phyloP scores from a whole-genome alignment of 92 coral and sea anemone genomes.

The Umimayanthus chanpuru region DNA sequence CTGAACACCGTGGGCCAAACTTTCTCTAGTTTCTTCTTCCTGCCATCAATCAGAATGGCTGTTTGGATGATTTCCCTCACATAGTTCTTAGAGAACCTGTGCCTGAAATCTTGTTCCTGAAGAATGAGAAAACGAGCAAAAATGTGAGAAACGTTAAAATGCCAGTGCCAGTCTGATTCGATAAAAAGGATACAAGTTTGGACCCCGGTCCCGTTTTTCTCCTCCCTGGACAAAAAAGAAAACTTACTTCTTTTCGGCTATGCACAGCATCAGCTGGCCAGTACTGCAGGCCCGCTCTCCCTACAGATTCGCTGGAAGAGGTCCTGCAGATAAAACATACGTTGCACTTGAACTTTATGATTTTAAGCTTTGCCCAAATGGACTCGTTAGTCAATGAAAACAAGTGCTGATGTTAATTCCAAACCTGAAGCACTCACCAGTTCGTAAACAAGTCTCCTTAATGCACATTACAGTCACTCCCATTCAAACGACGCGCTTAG shows the following conservation, averaged over 20 bases:
- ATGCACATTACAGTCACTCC: too few relatives aligned
- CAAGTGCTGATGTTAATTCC: not conserved
- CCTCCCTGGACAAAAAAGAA: not conserved
- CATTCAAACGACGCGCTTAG: too few relatives aligned
- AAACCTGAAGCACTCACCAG: too few relatives aligned
- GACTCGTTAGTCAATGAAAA: not conserved
- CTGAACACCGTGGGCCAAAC: conserved; percentile 74
- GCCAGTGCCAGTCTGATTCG: not conserved
- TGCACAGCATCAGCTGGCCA: conserved; percentile 68
- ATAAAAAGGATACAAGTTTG: too few relatives aligned
- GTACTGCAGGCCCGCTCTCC: conserved; percentile 94
- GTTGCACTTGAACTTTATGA: not conserved
- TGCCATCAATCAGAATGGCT: conserved; percentile 72
- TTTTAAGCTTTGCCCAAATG: not conserved
- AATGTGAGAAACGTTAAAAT: not conserved
- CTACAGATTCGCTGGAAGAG: conserved; percentile 90
- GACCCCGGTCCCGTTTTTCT: too few relatives aligned
- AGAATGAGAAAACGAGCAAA: not conserved
- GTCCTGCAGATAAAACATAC: conserved; percentile 45
- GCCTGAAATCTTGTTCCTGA: conserved; percentile 78
- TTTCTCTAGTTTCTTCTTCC: conserved; percentile 75
- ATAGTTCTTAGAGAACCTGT: conserved; percentile 77
- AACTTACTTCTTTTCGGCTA: conserved; percentile 58
- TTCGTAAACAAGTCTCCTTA: too few relatives aligned
- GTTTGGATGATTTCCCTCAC: conserved; percentile 79